phyloP scores from a whole-genome alignment of 2,113 vertebrate genomes.

The Nansenia antarctica region DNA sequence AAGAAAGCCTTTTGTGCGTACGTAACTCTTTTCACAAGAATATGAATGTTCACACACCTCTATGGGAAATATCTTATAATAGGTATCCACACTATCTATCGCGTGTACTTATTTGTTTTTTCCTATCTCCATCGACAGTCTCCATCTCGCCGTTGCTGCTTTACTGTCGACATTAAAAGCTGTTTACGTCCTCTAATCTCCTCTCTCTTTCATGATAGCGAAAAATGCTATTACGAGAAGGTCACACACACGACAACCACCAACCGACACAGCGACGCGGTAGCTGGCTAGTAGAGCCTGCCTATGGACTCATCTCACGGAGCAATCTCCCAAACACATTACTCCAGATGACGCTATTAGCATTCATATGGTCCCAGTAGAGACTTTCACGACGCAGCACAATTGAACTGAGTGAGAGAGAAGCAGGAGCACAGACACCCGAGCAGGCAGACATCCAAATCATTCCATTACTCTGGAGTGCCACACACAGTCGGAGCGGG shows the following conservation, averaged over 20 bases:
- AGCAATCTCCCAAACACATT: conserved; percentile 3
- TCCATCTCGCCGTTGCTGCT: background rate
- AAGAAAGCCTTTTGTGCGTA: too few relatives aligned
- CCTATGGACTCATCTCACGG: background rate
- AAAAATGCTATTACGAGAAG: background rate
- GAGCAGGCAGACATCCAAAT: conserved; percentile 15
- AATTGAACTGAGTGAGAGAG: conserved; percentile 19
- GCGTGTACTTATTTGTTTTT: background rate
- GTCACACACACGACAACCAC: too few relatives aligned
- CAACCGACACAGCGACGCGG: too few relatives aligned
- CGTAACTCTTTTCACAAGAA: too few relatives aligned
- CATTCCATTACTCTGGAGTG: conserved; percentile 1
- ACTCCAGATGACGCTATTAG: conserved; percentile 14
- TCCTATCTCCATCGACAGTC: background rate
- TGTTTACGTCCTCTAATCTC: background rate
- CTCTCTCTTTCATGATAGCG: background rate
- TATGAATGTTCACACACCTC: too few relatives aligned
- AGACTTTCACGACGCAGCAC: background rate
- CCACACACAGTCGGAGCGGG: background rate
- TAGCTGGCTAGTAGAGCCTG: too few relatives aligned
- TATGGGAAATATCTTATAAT: too few relatives aligned
- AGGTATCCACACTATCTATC: too few relatives aligned
- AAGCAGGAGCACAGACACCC: conserved; percentile 4
- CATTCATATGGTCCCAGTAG: background rate
- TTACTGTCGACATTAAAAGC: background rate